phyloP scores from a whole-genome alignment of 92 coral and sea anemone genomes.

The Paramuricea clavata region DNA sequence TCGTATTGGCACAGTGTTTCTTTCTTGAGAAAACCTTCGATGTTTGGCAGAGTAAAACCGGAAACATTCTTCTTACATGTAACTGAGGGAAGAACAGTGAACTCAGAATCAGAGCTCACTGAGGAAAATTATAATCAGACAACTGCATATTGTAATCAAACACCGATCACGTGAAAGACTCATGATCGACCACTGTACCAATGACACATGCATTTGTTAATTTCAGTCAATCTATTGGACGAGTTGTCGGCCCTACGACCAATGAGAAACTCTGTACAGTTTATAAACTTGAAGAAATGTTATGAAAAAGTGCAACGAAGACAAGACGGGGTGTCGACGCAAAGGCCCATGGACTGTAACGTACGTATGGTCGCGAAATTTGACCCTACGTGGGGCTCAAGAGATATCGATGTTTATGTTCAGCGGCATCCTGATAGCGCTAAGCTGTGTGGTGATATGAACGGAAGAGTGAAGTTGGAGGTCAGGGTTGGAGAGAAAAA shows the following conservation, averaged over 20 bases:
- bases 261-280: conserved; percentile 19
- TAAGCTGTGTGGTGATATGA: conserved; percentile 77
- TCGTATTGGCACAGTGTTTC: too few species aligned
- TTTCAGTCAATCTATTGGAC: not conserved
- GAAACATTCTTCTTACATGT: too few species aligned
- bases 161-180: too few species aligned
- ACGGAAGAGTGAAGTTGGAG: conserved; percentile 79
- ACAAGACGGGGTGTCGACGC: conserved; percentile 86
- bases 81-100: too few species aligned
- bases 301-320: conserved; percentile 95
- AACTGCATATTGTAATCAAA: too few species aligned
- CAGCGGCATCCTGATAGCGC: conserved; percentile 85
- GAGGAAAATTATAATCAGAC: too few species aligned
- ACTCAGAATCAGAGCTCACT: too few species aligned
- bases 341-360: conserved; percentile 81
- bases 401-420: conserved; percentile 73
- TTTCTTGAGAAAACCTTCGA: too few species aligned
- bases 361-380: conserved; percentile 84
- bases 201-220: not conserved
- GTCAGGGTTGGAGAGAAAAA: conserved; percentile 75
- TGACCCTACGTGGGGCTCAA: conserved; percentile 73
- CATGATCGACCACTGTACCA: not conserved
- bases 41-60: too few species aligned
- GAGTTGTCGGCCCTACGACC: not conserved
- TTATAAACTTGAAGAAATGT: conserved; percentile 63